Conservation (phyloP, 2,113 vertebrate species). For the Thryonomys swinderianus region DNA sequence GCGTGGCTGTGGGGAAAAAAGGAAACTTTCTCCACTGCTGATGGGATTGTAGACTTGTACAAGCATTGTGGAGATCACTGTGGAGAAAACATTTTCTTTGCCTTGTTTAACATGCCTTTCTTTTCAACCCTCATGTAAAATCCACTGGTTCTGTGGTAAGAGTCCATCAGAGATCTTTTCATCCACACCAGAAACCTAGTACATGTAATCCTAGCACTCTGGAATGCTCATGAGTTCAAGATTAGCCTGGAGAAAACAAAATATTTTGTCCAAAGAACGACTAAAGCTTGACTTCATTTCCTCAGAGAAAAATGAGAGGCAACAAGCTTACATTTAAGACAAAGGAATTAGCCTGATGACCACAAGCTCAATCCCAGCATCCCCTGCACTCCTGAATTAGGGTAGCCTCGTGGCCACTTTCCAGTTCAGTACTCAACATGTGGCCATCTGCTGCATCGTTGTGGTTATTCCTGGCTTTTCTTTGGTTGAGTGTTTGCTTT, state of each 20-base stretch:
- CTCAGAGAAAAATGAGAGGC: background rate
- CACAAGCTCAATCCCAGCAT: background rate
- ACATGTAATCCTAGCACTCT: background rate
- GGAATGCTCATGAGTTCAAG: background rate
- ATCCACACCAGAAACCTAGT: background rate
- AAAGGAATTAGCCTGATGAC: background rate
- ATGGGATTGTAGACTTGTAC: too few relatives aligned
- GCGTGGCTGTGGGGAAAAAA: too few relatives aligned
- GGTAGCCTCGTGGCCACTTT: background rate
- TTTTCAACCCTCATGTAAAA: conserved; percentile 12
- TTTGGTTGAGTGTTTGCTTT: background rate
- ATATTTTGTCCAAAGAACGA: background rate
- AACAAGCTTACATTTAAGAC: conserved; percentile 6
- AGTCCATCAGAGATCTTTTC: conserved; percentile 4
- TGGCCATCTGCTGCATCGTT: background rate
- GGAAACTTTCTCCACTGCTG: too few relatives aligned
- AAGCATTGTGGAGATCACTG: too few relatives aligned
- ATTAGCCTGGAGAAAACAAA: background rate
- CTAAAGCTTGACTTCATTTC: background rate
- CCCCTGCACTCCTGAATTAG: background rate
- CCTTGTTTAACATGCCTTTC: background rate
- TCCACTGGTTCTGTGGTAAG: conserved; percentile 3
- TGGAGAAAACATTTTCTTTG: background rate
- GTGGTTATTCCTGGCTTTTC: background rate
- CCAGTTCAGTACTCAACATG: background rate